Percentiles rank a stretch among this genome's conserved stretches.
phyloP scores from a whole-genome alignment of 2,113 vertebrate genomes.

The Smithornis capensis region DNA sequence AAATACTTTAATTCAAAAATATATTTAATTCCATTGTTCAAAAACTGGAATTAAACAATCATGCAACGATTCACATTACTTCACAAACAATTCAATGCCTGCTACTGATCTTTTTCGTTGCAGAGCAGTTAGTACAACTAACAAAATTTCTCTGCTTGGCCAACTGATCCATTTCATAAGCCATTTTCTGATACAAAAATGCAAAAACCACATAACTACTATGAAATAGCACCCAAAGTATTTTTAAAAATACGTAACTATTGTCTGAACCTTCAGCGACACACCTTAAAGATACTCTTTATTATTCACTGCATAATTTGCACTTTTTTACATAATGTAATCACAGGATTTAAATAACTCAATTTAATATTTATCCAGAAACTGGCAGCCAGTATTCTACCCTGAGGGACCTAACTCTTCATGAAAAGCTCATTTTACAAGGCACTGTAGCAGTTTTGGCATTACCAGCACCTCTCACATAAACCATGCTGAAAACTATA shows the following conservation, averaged over 20 bases:
- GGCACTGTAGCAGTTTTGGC: conserved; percentile 37
- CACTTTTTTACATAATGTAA: conserved; percentile 7
- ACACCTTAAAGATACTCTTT: background rate
- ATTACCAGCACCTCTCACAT: conserved; percentile 29
- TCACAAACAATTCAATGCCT: conserved; percentile 5
- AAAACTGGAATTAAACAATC: conserved; percentile 24
- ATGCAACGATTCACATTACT: background rate
- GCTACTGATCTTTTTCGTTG: background rate
- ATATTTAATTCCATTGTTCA: conserved; percentile 12
- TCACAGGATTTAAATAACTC: conserved; percentile 36
- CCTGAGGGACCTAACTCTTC: background rate
- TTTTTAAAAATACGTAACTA: background rate
- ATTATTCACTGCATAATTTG: conserved; percentile 5
- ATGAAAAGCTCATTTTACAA: conserved; percentile 41
- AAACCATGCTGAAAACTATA: conserved; percentile 16
- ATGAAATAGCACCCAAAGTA: background rate
- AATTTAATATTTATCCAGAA: conserved; percentile 22
- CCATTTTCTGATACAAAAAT: conserved; percentile 5
- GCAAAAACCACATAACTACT: background rate
- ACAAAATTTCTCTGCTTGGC: background rate
- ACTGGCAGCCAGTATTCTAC: conserved; percentile 2
- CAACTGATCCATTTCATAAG: background rate
- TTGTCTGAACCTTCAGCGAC: background rate
- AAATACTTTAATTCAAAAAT: conserved; percentile 1
- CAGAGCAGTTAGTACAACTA: conserved; percentile 9